Conservation (phyloP, 1,140 invertebrate species). For the Diprion similis region DNA sequence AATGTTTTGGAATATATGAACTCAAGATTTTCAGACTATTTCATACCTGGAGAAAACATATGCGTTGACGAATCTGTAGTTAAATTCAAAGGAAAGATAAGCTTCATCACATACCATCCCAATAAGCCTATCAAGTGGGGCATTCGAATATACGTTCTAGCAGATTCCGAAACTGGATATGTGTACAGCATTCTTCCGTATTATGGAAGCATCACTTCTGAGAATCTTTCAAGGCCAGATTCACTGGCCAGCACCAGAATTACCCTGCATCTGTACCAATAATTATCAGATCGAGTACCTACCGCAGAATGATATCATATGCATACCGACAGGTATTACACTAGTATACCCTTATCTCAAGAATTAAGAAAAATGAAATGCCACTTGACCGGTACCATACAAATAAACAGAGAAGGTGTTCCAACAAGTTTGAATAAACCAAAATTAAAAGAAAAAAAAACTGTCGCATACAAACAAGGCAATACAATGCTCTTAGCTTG, state of each 20-base stretch:
- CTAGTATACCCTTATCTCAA: conserved; percentile 27
- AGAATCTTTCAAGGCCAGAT: conserved; percentile 25
- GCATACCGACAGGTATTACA: conserved; percentile 28
- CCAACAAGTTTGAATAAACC: conserved; percentile 25
- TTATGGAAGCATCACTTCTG: conserved; percentile 29
- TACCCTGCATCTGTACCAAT: conserved; percentile 26
- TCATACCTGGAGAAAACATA: conserved; percentile 18
- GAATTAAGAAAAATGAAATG: conserved; percentile 36
- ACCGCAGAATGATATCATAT: conserved; percentile 25
- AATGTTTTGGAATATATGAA: conserved; percentile 23
- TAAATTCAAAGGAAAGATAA: conserved; percentile 18
- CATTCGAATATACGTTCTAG: conserved; percentile 30
- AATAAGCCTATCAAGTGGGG: conserved; percentile 28
- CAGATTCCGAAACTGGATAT: conserved; percentile 32
- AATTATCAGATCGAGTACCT: conserved; percentile 17
- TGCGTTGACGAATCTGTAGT: conserved; percentile 19
- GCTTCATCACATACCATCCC: conserved; percentile 12
- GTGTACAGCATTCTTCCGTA: conserved; percentile 30
- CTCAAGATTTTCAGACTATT: conserved; percentile 24
- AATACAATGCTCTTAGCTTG: conserved; percentile 28
- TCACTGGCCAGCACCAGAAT: conserved; percentile 23
- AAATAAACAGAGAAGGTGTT: conserved; percentile 31
- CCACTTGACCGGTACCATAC: conserved; percentile 29
- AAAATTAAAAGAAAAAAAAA: conserved; percentile 20
- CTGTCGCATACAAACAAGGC: conserved; percentile 23